Conservation (phyloP, 2,113 vertebrate genomes). For the Myotis davidii region DNA sequence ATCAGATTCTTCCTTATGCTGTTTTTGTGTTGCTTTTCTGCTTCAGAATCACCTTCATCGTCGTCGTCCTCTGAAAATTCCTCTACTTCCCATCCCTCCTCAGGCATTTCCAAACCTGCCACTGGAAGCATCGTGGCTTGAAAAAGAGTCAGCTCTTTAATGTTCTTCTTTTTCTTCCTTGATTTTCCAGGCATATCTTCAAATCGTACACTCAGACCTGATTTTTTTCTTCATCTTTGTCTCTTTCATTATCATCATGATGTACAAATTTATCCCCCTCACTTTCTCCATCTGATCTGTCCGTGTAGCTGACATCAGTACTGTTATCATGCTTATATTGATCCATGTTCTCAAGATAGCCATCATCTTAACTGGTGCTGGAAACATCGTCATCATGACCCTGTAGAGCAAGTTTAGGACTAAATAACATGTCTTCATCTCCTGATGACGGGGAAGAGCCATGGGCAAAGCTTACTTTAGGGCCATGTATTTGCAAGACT, state of each 20-base stretch:
- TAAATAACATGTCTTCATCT: slow-evolving; percentile 87
- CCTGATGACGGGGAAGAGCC: slow-evolving; percentile 84
- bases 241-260: slow-evolving; percentile 86
- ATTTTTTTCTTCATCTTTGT: slow-evolving; percentile 84
- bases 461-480: slow-evolving; percentile 86
- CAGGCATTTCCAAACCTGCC: slow-evolving; percentile 97
- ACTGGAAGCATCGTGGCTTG: slow-evolving; percentile 99
- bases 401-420: slow-evolving; percentile 87
- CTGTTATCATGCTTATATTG: slow-evolving; percentile 91
- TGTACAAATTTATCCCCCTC: slow-evolving; percentile 94
- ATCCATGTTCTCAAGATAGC: slow-evolving; percentile 89
- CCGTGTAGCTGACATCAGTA: slow-evolving; percentile 92
- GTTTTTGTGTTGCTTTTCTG: slow-evolving; percentile 87
- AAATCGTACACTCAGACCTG: slow-evolving; percentile 94
- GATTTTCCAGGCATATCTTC: slow-evolving; percentile 92
- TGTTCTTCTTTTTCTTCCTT: slow-evolving; percentile 91
- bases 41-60: slow-evolving; percentile 89
- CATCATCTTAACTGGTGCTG: slow-evolving; percentile 89
- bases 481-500: slow-evolving; percentile 93
- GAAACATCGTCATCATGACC: slow-evolving; percentile 86
- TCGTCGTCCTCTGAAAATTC: slow-evolving; percentile 87
- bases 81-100: slow-evolving; percentile 94
- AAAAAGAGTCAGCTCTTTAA: slow-evolving; percentile 95
- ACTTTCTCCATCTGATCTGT: slow-evolving; percentile 90
- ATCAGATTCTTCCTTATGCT: slow-evolving; percentile 87